Percentiles rank a stretch among this genome's conserved stretches.
These are phyloP conservation scores for Diplolepis rosae DNA, from an alignment of 2,888 invertebrate genomes.

Conservation along the genomic window DNA sequence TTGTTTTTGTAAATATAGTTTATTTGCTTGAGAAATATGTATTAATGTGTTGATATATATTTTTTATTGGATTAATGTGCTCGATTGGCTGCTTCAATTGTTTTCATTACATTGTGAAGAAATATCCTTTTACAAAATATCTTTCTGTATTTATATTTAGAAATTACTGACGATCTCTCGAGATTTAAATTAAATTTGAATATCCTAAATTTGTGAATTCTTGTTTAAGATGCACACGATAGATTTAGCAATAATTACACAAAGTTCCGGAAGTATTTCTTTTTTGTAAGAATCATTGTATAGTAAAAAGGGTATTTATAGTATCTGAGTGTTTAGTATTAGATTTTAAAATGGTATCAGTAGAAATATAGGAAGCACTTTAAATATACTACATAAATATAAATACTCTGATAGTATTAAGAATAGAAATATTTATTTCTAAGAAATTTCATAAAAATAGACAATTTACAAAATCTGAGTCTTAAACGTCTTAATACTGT, in stretches of 20 bases:
- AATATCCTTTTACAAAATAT: no score
- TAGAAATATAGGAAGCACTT: constrained; percentile 13
- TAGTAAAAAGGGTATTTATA: neutral
- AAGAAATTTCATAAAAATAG: no score
- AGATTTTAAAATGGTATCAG: neutral
- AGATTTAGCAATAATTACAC: neutral
- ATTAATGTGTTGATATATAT: no score
- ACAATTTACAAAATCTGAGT: no score
- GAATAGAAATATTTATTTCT: neutral
- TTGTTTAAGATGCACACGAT: neutral
- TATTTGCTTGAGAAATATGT: no score
- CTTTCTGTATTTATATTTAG: neutral
- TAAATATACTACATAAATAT: neutral
- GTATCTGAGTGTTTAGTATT: neutral
- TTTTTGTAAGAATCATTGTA: neutral
- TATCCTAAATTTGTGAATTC: neutral
- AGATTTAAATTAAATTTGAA: neutral
- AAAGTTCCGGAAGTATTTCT: neutral
- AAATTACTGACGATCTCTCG: neutral
- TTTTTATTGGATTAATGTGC: no score
- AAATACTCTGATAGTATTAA: neutral
- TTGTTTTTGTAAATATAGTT: no score
- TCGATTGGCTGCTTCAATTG: no score
- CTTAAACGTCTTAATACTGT: no score
- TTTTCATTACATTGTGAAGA: no score